These are phyloP conservation scores for Gorsachius magnificus DNA, from an alignment of 2,797 vertebrate species.

Conservation along the genomic window DNA sequence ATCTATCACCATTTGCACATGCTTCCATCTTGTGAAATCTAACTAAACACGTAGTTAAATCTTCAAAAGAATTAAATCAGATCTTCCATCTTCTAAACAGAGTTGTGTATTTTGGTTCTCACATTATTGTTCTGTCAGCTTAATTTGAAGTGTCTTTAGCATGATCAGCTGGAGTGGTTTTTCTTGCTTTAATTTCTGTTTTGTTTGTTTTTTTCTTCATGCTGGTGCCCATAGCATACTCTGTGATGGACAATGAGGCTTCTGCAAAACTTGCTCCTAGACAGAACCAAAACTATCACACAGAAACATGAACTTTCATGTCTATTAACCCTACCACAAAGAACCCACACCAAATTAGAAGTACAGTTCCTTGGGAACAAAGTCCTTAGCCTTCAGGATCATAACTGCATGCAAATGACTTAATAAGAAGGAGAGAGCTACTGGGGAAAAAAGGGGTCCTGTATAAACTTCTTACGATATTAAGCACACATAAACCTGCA, in stretches of 20 bases:
- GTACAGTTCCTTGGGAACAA: background rate
- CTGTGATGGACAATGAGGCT: background rate
- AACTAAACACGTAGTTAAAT: background rate
- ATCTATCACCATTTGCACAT: background rate
- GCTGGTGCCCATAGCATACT: background rate
- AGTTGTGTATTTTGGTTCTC: background rate
- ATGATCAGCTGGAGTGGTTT: background rate
- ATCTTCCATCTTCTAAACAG: background rate
- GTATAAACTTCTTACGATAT: background rate
- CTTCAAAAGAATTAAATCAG: background rate
- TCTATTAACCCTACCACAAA: background rate
- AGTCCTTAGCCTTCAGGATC: background rate
- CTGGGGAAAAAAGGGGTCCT: background rate
- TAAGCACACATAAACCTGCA: background rate
- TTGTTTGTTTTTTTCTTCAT: background rate
- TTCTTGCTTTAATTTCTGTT: background rate
- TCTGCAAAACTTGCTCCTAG: background rate
- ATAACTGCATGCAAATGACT: background rate
- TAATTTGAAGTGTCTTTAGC: background rate
- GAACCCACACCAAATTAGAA: background rate
- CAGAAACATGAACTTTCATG: background rate
- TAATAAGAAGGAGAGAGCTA: background rate
- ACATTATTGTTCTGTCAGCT: background rate
- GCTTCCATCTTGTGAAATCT: background rate
- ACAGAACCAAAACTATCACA: background rate